Conservation (phyloP, 2,797 vertebrate genomes). For the Melanotaenia maccullochi region DNA sequence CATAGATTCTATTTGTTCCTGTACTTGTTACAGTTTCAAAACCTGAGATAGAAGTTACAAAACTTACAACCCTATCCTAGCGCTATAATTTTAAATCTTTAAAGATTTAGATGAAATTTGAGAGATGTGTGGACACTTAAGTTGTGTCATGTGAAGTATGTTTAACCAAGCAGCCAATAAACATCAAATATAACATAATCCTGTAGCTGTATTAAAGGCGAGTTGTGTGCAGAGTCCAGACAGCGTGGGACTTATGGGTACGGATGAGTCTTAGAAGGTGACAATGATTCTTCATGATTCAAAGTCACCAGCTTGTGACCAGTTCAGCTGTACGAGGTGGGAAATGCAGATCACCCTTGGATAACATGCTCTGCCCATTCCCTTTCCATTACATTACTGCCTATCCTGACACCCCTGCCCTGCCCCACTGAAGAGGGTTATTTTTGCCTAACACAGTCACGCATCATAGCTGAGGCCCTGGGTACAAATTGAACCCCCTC, state of each 20-base stretch:
- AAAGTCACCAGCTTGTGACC: slow-evolving; percentile 45
- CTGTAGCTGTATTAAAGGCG: neutral
- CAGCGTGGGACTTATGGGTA: slow-evolving; percentile 11
- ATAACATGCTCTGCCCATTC: slow-evolving; percentile 5
- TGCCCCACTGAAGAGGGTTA: slow-evolving; percentile 55
- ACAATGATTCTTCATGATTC: slow-evolving; percentile 46
- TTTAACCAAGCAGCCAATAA: too few species aligned
- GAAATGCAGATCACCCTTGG: slow-evolving; percentile 16
- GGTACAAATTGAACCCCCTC: slow-evolving; percentile 69
- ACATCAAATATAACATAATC: neutral
- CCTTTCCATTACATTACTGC: slow-evolving; percentile 25
- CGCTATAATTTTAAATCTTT: too few species aligned
- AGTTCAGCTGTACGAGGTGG: slow-evolving; percentile 14
- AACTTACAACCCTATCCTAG: too few species aligned
- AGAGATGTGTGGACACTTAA: too few species aligned
- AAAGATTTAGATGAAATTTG: too few species aligned
- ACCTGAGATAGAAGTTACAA: too few species aligned
- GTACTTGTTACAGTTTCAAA: too few species aligned
- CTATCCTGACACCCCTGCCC: slow-evolving; percentile 29
- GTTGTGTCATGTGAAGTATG: too few species aligned
- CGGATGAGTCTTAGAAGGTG: slow-evolving; percentile 33
- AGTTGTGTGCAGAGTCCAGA: neutral
- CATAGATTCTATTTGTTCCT: too few species aligned
- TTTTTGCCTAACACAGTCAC: slow-evolving; percentile 74
- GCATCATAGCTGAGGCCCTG: slow-evolving; percentile 52